Evolutionary conservation across 2,797 vertebrate genomes (phyloP), one percentile per base, ranked within the genome.

Genomic region (Sebastes itinus): DNA sequence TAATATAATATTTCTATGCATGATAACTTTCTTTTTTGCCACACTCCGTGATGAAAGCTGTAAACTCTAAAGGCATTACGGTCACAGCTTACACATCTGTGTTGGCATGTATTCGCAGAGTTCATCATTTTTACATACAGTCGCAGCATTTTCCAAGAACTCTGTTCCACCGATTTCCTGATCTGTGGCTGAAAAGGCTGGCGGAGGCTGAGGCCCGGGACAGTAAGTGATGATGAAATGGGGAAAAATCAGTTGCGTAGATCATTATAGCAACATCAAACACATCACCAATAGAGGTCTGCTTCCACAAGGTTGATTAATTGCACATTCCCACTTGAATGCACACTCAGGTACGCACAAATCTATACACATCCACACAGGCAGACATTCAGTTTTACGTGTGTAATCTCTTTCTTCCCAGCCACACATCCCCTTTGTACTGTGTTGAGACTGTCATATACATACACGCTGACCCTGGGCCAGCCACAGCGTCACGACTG

Each of bases 121-220:
- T 73, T 85, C 70, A 79, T 82, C 59, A 32, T 71, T 81, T 80
- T 1, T 25, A 70, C 78, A 79, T 70, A 72, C 72, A 66, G 63
- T 76, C 27, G 10, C 22, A 73, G 66, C 38, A 56, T 80, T 86
- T 92, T 88, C 87, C 78, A 88, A 42, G 60, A 67, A 62, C 76
- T 67, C 52, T 38, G 28, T 82, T 88, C 72, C 68, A 69, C 83
- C 89, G 68, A 77, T 88, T 87, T 90, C 81, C 77, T 88, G 83
- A 90, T 88, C 60, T 82, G 78, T 77, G 73, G 80, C 81, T 78
- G 79, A 82, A 69, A 79, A 49, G 67, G 27, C 59, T 79, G 86
- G 62, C 67, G 1, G 54, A 72, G 74, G 66, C 46, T 59, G 38
- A 75, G 78, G 67, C 72, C 28, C 2, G 14, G 56, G 69, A 61